Conservation (phyloP, 2,113 vertebrate genomes). For the Cyanoramphus novaezelandiae region DNA sequence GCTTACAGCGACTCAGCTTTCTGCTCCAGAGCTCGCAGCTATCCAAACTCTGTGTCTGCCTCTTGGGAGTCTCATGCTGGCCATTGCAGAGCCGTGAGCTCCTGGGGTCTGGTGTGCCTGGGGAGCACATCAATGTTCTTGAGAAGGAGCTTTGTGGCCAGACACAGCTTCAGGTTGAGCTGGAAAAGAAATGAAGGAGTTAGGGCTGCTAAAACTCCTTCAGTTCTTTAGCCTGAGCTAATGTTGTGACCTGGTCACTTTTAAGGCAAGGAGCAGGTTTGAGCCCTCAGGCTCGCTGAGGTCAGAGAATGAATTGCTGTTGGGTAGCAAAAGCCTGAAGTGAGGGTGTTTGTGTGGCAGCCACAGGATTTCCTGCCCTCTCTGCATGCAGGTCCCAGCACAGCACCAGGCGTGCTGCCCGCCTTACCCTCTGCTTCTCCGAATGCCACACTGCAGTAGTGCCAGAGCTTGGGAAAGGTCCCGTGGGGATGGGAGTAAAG, state of each 20-base stretch:
- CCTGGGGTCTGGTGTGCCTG: background rate
- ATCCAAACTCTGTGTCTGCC: background rate
- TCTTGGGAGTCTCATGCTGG: background rate
- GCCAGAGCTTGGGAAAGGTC: background rate
- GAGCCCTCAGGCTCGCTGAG: background rate
- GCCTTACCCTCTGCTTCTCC: background rate
- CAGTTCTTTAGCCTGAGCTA: background rate
- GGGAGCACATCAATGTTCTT: background rate
- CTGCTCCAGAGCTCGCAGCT: background rate
- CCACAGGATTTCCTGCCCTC: background rate
- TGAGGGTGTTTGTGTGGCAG: background rate
- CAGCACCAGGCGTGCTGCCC: fast-evolving
- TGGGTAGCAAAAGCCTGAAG: background rate
- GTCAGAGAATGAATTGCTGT: background rate
- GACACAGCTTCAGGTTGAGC: background rate
- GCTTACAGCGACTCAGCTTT: background rate
- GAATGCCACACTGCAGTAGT: background rate
- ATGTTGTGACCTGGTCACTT: background rate
- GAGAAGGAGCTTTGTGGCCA: background rate
- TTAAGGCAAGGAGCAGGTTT: background rate
- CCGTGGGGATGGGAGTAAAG: background rate
- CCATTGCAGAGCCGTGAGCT: background rate
- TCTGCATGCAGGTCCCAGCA: background rate
- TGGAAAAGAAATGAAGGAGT: background rate
- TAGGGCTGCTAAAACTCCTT: background rate